A percentile compares a stretch with the other conserved stretches of the same genome.
phyloP scores from a whole-genome alignment of 2,888 invertebrate species.

The Pimpla rufipes region DNA sequence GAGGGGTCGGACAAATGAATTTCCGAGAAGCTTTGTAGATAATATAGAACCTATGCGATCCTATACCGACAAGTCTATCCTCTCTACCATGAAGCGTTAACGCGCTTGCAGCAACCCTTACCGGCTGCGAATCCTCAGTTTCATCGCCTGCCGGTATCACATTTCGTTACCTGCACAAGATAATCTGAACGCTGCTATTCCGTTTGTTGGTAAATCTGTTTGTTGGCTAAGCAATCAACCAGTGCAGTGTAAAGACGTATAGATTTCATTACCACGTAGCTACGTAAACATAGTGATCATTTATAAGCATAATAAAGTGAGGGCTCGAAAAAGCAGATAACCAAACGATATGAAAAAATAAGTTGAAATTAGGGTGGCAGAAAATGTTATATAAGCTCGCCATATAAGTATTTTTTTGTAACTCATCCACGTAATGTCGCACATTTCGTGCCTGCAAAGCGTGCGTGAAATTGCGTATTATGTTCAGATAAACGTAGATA shows the following conservation, averaged over 20 bases:
- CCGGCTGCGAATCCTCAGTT: slow-evolving; percentile 20
- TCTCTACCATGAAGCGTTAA: not conserved
- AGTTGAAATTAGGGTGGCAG: not conserved
- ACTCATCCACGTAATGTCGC: no score
- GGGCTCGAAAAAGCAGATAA: not conserved
- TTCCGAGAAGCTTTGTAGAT: not conserved
- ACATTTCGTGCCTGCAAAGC: no score
- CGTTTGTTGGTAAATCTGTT: slow-evolving; percentile 9
- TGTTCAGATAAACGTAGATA: no score
- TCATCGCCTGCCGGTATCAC: not conserved
- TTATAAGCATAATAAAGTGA: not conserved
- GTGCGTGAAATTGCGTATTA: no score
- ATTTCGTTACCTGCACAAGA: not conserved
- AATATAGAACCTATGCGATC: not conserved
- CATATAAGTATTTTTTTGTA: no score
- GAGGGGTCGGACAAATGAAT: not conserved
- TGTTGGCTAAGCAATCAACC: not conserved
- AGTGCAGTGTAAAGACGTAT: not conserved
- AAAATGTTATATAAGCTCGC: no score
- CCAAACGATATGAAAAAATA: not conserved
- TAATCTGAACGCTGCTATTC: not conserved
- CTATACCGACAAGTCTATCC: not conserved
- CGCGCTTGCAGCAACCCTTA: slow-evolving; percentile 3
- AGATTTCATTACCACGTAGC: not conserved
- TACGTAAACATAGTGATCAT: not conserved